These are phyloP conservation scores for Drymonia ruficornis DNA, from an alignment of 2,888 invertebrate genomes.

Conservation along the genomic window DNA sequence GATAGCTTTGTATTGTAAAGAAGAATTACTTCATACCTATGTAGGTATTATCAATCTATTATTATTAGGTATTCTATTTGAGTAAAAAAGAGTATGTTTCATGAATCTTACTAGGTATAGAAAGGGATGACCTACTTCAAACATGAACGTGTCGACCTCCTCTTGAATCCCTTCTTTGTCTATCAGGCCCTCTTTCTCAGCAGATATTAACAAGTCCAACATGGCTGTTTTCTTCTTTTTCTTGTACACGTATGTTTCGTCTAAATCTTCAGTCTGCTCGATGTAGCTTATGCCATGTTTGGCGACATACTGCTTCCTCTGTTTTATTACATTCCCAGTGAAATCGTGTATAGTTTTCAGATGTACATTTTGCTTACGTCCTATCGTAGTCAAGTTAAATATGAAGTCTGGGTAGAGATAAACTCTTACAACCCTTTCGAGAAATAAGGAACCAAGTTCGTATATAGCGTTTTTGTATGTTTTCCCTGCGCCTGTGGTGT, in stretches of 20 bases:
- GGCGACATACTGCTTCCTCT: slow-evolving; percentile 38
- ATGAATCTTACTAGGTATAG: not conserved
- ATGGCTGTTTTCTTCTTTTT: slow-evolving; percentile 67
- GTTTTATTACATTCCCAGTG: slow-evolving; percentile 68
- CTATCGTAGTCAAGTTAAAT: slow-evolving; percentile 78
- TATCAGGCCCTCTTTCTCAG: slow-evolving; percentile 78
- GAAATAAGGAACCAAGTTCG: slow-evolving; percentile 60
- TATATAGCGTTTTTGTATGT: slow-evolving; percentile 85
- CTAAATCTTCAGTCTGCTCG: not conserved
- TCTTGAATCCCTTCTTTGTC: slow-evolving; percentile 84
- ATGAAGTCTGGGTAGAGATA: slow-evolving; percentile 83
- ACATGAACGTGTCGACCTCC: slow-evolving; percentile 88
- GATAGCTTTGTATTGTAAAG: not conserved
- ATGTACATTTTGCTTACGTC: slow-evolving; percentile 70
- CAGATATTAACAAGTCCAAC: slow-evolving; percentile 84
- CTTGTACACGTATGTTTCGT: slow-evolving; percentile 13
- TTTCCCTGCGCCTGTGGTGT: slow-evolving; percentile 60
- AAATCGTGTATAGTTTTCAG: slow-evolving; percentile 67
- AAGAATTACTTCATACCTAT: not conserved
- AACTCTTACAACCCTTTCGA: slow-evolving; percentile 73
- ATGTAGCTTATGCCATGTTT: not conserved
- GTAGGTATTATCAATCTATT: too few relatives aligned
- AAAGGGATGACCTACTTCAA: slow-evolving; percentile 72
- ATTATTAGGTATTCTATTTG: too few relatives aligned
- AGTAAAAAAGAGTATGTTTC: too few relatives aligned